These are phyloP conservation scores for Budorcas taxicolor DNA, from an alignment of 2,113 vertebrate genomes.

Conservation along the genomic window DNA sequence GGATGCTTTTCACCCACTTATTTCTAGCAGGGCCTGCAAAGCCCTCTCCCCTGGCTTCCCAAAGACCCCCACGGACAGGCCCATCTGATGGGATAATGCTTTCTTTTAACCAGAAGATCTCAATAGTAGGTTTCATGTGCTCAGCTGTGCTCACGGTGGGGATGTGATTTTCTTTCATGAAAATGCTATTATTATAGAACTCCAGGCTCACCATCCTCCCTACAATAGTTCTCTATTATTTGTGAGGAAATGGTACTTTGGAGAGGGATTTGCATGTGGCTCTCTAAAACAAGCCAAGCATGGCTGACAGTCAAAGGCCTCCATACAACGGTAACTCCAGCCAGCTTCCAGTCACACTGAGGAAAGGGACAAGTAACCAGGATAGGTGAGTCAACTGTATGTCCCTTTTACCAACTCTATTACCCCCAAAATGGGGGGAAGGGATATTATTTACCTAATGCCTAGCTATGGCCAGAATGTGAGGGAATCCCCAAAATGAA, in stretches of 20 bases:
- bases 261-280: conserved; percentile 43
- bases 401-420: background rate
- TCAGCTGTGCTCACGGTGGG: background rate
- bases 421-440: background rate
- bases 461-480: background rate
- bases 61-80: background rate
- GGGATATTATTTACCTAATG: background rate
- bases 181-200: conserved; percentile 41
- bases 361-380: background rate
- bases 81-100: background rate
- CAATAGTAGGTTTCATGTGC: conserved; percentile 39
- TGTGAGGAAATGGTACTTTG: conserved; percentile 1
- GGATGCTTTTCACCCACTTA: conserved; percentile 7
- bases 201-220: background rate
- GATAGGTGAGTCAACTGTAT: background rate
- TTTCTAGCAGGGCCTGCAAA: background rate
- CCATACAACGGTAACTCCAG: background rate
- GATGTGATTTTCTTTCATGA: conserved; percentile 1
- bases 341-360: background rate
- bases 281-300: conserved; percentile 5
- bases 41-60: background rate
- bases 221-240: background rate
- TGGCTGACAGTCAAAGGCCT: background rate
- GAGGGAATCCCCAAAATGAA: background rate
- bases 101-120: conserved; percentile 38